Conservation (phyloP, 2,888 invertebrate genomes). For the Megastigmus dorsalis region DNA sequence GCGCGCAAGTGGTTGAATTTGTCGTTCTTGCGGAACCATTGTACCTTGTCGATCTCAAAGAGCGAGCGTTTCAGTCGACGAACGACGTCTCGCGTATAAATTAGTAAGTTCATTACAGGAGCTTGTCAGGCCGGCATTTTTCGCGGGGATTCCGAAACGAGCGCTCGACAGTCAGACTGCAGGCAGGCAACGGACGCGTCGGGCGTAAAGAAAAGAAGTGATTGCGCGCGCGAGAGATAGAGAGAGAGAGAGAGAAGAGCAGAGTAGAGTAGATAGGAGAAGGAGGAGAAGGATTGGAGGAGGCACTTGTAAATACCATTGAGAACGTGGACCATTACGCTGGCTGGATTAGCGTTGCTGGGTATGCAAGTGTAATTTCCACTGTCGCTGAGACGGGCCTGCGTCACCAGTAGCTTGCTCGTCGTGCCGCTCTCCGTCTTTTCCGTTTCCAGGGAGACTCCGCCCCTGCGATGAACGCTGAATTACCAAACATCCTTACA, state of each 20-base stretch:
- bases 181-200: too few relatives aligned
- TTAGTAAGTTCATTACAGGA: too few relatives aligned
- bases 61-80: too few relatives aligned
- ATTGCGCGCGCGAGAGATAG: not conserved
- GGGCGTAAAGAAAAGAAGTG: not conserved
- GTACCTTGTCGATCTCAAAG: too few relatives aligned
- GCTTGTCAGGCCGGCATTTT: not conserved
- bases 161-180: too few relatives aligned
- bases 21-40: too few relatives aligned
- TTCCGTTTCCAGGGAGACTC: constrained; percentile 91
- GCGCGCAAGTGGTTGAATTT: too few relatives aligned
- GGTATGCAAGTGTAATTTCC: constrained; percentile 95
- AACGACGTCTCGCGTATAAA: too few relatives aligned
- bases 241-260: not conserved
- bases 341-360: constrained; percentile 77
- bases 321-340: constrained; percentile 73
- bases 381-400: constrained; percentile 88
- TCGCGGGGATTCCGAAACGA: too few relatives aligned
- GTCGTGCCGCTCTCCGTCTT: constrained; percentile 89
- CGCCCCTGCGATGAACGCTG: constrained; percentile 78
- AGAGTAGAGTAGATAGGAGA: constrained; percentile 53
- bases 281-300: too few relatives aligned
- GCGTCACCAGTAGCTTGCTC: constrained; percentile 87
- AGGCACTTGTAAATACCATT: constrained; percentile 66
- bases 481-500: constrained; percentile 14